Evolutionary conservation across 2,888 invertebrate genomes (phyloP).

Genomic region (Athalia cordata): DNA sequence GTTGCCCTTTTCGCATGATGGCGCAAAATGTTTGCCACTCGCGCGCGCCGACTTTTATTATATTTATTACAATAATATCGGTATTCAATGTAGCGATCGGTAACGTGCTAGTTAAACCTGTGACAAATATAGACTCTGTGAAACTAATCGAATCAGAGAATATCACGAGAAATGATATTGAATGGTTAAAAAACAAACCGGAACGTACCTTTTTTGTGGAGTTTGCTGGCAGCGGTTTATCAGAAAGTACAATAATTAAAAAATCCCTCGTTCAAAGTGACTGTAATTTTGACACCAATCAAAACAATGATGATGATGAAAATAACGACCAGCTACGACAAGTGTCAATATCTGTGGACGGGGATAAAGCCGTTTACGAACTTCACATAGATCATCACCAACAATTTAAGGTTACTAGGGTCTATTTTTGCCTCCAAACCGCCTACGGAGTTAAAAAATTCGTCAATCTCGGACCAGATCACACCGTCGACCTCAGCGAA

Average conservation of each 20-base stretch:
- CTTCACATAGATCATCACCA: constrained; percentile 52
- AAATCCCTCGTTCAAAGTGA: constrained; percentile 59
- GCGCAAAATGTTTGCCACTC: constrained; percentile 68
- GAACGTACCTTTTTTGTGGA: constrained; percentile 52
- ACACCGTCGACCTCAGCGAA: constrained; percentile 54
- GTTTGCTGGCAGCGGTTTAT: constrained; percentile 58
- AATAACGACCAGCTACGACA: constrained; percentile 51
- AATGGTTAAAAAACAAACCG: not conserved
- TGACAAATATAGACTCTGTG: constrained; percentile 55
- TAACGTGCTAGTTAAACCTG: constrained; percentile 52
- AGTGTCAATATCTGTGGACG: constrained; percentile 52
- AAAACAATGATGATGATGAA: too few species aligned
- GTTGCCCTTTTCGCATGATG: constrained; percentile 67
- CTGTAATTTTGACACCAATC: constrained; percentile 48
- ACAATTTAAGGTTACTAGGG: constrained; percentile 60
- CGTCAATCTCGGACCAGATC: constrained; percentile 62
- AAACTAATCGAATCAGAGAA: constrained; percentile 47
- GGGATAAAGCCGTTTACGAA: constrained; percentile 57
- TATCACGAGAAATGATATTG: not conserved
- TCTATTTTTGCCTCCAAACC: constrained; percentile 65
- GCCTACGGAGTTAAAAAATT: constrained; percentile 54
- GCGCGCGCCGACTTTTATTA: constrained; percentile 64
- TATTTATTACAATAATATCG: constrained; percentile 57
- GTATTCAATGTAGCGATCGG: constrained; percentile 59
- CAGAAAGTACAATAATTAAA: constrained; percentile 53